Percentiles rank a stretch among this genome's conserved stretches.
These are phyloP conservation scores for Petrocephalus sullivani DNA, from an alignment of 2,797 vertebrate genomes.

Conservation along the genomic window DNA sequence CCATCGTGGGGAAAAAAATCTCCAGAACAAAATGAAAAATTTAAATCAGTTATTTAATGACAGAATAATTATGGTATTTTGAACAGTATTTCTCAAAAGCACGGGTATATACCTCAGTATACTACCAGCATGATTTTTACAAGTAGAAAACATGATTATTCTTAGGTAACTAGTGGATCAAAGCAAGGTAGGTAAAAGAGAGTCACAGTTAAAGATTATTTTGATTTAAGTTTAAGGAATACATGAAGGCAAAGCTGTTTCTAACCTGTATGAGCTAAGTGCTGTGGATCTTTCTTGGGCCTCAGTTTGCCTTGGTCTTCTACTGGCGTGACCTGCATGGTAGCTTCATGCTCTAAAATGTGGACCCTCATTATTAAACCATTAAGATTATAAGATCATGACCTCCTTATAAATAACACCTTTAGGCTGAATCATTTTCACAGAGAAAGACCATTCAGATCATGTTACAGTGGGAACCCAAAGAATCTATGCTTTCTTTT, in stretches of 20 bases:
- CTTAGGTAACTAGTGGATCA: neutral
- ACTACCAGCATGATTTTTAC: conserved; percentile 17
- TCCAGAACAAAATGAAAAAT: neutral
- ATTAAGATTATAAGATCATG: neutral
- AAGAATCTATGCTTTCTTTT: neutral
- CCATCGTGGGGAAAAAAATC: neutral
- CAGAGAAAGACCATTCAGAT: neutral
- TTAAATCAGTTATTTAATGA: neutral
- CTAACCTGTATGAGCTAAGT: neutral
- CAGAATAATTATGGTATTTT: neutral
- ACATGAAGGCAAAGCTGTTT: neutral
- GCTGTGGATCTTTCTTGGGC: neutral
- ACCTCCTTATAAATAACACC: neutral
- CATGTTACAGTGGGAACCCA: conserved; percentile 11
- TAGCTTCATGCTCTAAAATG: neutral
- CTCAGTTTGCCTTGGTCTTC: neutral
- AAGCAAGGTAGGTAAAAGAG: neutral
- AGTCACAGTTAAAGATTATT: neutral
- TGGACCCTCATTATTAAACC: neutral
- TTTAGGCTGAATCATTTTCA: neutral
- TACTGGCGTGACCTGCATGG: neutral
- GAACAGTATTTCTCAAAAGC: neutral
- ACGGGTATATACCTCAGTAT: neutral
- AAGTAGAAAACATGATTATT: neutral
- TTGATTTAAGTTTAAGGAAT: neutral